phyloP scores from a whole-genome alignment of 1,140 invertebrate species.

The Limonius californicus region DNA sequence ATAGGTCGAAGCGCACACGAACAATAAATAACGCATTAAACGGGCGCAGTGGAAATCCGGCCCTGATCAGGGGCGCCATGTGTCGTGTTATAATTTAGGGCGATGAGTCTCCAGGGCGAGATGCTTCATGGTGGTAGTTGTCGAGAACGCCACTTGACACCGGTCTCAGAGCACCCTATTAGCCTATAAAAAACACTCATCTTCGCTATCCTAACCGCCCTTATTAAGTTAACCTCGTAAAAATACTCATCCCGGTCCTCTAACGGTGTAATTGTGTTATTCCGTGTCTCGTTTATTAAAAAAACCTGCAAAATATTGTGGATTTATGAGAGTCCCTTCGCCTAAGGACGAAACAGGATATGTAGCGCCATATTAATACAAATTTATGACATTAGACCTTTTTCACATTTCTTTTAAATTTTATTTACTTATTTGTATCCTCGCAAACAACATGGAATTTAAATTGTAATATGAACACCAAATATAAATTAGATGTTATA shows the following conservation, averaged over 20 bases:
- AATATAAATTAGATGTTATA: not conserved
- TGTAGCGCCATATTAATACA: too few species aligned
- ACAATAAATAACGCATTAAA: not conserved
- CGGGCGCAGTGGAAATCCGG: not conserved
- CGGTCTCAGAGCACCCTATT: constrained; percentile 12
- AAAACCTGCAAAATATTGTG: not conserved
- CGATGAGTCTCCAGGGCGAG: constrained; percentile 1
- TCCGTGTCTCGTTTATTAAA: not conserved
- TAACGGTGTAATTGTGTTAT: not conserved
- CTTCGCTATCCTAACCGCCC: constrained; percentile 8
- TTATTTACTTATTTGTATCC: too few species aligned
- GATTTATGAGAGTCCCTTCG: not conserved
- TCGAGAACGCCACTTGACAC: constrained; percentile 6
- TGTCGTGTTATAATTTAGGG: constrained; percentile 12
- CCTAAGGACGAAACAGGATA: not conserved
- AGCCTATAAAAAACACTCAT: constrained; percentile 12
- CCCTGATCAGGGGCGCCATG: constrained; percentile 4
- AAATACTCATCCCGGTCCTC: not conserved
- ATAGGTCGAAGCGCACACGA: too few species aligned
- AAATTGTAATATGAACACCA: not conserved
- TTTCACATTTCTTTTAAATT: too few species aligned
- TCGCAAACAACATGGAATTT: too few species aligned
- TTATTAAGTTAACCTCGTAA: constrained; percentile 11
- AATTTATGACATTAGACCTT: too few species aligned
- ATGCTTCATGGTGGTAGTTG: constrained; percentile 6